Evolutionary conservation across 2,113 vertebrate genomes (phyloP).

Genomic region (Xerus inauris): DNA sequence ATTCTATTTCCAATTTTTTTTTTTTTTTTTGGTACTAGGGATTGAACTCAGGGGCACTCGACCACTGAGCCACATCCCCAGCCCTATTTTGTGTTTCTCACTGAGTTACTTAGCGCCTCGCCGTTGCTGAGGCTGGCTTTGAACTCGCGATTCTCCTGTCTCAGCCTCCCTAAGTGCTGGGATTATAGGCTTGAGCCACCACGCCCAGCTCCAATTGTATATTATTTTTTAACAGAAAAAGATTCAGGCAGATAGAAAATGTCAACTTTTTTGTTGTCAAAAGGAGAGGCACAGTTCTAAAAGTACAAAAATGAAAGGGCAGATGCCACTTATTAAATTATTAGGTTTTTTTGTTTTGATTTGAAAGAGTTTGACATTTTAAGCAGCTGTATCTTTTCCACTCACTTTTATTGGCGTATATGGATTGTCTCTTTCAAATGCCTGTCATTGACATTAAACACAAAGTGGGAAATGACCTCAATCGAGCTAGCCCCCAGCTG

Average conservation of each 20-base stretch:
- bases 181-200: too few species aligned
- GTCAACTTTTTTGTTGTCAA: constrained; percentile 83
- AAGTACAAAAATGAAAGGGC: constrained; percentile 87
- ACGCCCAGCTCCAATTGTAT: too few species aligned
- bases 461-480: constrained; percentile 87
- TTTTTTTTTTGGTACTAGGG: too few species aligned
- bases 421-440: constrained; percentile 88
- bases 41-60: too few species aligned
- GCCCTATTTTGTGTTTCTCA: too few species aligned
- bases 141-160: too few species aligned
- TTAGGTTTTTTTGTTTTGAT: constrained; percentile 87
- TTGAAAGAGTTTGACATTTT: constrained; percentile 90
- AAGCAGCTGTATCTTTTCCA: constrained; percentile 83
- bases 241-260: constrained; percentile 81
- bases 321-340: constrained; percentile 88
- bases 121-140: too few species aligned
- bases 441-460: constrained; percentile 89
- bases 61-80: too few species aligned
- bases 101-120: too few species aligned
- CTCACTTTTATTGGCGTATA: constrained; percentile 85
- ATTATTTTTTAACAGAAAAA: constrained; percentile 59
- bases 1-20: constrained; percentile 82
- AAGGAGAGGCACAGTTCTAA: constrained; percentile 82
- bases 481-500: constrained; percentile 83
- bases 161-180: too few species aligned